Evolutionary conservation across 1,140 invertebrate species (phyloP).

Genomic region (Pogonomyrmex barbatus): DNA sequence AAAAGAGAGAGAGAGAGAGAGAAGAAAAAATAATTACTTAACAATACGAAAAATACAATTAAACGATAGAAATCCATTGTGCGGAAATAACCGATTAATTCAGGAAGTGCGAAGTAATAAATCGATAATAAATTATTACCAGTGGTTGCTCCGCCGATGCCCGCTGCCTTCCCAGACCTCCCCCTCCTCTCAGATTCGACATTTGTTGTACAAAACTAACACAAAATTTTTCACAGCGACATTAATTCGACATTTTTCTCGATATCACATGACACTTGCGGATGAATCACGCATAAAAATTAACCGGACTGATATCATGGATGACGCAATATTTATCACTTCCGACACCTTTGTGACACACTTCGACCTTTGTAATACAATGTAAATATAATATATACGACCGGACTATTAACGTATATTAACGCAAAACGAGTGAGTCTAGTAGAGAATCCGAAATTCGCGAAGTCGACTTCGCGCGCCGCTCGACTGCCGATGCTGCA

Average conservation of each 20-base stretch:
- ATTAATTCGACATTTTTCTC: neutral
- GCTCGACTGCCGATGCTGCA: neutral
- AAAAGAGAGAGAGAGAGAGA: neutral
- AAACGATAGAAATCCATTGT: neutral
- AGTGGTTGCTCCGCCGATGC: neutral
- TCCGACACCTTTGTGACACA: neutral
- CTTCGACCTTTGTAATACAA: neutral
- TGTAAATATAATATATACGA: neutral
- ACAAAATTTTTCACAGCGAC: neutral
- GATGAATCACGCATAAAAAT: neutral
- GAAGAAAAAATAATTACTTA: neutral
- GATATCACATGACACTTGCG: neutral
- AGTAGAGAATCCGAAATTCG: neutral
- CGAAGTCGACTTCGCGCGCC: neutral
- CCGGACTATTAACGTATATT: neutral
- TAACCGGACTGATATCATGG: neutral
- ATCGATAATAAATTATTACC: slow-evolving; percentile 9
- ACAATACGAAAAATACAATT: neutral
- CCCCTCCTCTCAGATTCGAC: neutral
- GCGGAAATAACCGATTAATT: neutral
- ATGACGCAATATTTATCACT: neutral
- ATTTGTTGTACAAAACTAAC: neutral
- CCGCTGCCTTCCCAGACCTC: neutral
- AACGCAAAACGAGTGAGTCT: neutral
- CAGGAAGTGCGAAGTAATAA: neutral